phyloP scores from a whole-genome alignment of 2,797 vertebrate genomes.

The Cyprinodon diabolis region DNA sequence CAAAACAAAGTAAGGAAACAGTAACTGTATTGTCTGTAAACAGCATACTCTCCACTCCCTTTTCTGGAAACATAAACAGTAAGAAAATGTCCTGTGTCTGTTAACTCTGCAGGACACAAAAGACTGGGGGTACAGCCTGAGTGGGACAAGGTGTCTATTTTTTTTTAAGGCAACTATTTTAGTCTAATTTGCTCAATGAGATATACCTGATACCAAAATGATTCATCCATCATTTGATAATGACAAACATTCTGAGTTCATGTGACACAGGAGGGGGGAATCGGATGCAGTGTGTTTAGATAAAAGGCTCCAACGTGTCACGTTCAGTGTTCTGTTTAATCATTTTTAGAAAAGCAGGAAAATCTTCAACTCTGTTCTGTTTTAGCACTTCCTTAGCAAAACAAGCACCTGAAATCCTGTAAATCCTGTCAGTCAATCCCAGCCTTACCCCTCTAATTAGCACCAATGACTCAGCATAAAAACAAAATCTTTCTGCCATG shows the following conservation, averaged over 20 bases:
- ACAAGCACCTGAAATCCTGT: slow-evolving; percentile 51
- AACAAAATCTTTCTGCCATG: slow-evolving; percentile 27
- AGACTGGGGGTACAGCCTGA: slow-evolving; percentile 15
- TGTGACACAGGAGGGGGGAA: not conserved
- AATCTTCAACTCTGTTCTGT: slow-evolving; percentile 27
- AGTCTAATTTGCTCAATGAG: not conserved
- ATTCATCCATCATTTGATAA: not conserved
- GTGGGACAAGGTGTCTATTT: slow-evolving; percentile 23
- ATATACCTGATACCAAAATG: not conserved
- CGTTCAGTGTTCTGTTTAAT: slow-evolving; percentile 8
- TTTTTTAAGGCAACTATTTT: not conserved
- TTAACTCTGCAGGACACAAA: slow-evolving; percentile 2
- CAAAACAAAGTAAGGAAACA: not conserved
- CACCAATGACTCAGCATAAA: slow-evolving; percentile 72
- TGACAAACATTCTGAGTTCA: not conserved
- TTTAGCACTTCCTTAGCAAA: slow-evolving; percentile 54
- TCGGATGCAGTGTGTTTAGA: not conserved
- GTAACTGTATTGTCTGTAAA: slow-evolving; percentile 22
- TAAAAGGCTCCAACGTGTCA: not conserved
- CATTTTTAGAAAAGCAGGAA: slow-evolving; percentile 5
- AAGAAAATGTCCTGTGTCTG: slow-evolving; percentile 10
- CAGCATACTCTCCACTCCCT: slow-evolving; percentile 1
- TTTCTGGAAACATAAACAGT: slow-evolving; percentile 43
- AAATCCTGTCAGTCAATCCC: slow-evolving; percentile 44
- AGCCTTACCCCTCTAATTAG: slow-evolving; percentile 47